Percentiles rank a stretch among this genome's conserved stretches.
phyloP scores from a whole-genome alignment of 2,888 invertebrate species.

The Plemyria rubiginata region DNA sequence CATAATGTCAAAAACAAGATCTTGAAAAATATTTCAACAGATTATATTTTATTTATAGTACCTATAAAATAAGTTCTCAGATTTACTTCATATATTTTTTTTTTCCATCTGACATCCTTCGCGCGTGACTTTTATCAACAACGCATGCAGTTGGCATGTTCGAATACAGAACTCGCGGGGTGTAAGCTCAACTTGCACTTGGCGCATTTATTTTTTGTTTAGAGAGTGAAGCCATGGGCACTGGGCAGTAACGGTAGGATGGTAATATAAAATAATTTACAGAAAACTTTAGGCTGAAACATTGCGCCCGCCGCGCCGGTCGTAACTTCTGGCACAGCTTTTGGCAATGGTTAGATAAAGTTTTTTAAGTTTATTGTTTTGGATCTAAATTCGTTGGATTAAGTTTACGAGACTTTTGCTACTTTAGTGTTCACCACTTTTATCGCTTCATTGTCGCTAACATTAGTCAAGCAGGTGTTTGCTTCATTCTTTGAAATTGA shows the following conservation, averaged over 20 bases:
- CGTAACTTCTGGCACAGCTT: constrained; percentile 36
- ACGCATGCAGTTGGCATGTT: too few relatives aligned
- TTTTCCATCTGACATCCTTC: too few relatives aligned
- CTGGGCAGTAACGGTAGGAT: constrained; percentile 1
- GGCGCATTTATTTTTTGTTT: background rate
- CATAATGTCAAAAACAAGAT: too few relatives aligned
- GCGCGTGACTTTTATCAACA: too few relatives aligned
- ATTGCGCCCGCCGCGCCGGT: constrained; percentile 22
- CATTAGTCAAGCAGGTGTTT: background rate
- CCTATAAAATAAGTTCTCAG: too few relatives aligned
- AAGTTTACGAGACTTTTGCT: constrained; percentile 9
- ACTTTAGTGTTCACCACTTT: background rate
- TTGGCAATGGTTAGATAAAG: constrained; percentile 35
- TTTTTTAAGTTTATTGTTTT: constrained; percentile 30
- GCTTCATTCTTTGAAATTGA: too few relatives aligned
- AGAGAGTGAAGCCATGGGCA: constrained; percentile 1
- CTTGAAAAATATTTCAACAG: too few relatives aligned
- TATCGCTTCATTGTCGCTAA: background rate
- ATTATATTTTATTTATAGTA: too few relatives aligned
- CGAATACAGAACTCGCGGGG: background rate
- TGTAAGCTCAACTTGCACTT: background rate
- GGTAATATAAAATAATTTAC: constrained; percentile 36
- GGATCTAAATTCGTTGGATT: constrained; percentile 17
- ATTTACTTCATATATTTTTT: too few relatives aligned
- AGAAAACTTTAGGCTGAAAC: constrained; percentile 32